These are phyloP conservation scores for Melinaea menophilus DNA, from an alignment of 2,888 invertebrate species.

Conservation along the genomic window DNA sequence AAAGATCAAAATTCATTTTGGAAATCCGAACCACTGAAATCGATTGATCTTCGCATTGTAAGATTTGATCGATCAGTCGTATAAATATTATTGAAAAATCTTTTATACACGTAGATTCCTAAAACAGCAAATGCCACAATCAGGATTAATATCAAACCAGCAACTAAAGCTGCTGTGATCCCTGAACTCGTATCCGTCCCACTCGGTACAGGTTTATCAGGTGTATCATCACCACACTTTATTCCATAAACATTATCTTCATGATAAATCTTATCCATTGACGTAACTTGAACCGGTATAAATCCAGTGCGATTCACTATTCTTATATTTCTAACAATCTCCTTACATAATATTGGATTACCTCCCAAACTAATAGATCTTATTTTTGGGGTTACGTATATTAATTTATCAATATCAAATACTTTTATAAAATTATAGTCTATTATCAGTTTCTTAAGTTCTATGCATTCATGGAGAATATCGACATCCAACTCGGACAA, in stretches of 20 bases:
- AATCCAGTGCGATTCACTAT: slow-evolving; percentile 40
- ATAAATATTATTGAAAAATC: slow-evolving; percentile 22
- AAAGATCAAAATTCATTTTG: slow-evolving; percentile 39
- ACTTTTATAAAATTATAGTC: slow-evolving; percentile 60
- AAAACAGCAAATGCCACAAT: slow-evolving; percentile 33
- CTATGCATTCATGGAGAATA: slow-evolving; percentile 62
- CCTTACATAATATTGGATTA: slow-evolving; percentile 61
- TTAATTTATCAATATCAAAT: slow-evolving; percentile 56
- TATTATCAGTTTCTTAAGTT: slow-evolving; percentile 53
- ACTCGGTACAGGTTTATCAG: slow-evolving; percentile 13
- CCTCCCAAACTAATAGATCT: slow-evolving; percentile 60
- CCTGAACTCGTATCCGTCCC: slow-evolving; percentile 20
- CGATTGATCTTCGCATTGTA: slow-evolving; percentile 45
- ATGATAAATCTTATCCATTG: slow-evolving; percentile 61
- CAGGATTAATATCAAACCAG: slow-evolving; percentile 41
- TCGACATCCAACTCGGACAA: slow-evolving; percentile 53
- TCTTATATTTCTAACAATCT: slow-evolving; percentile 53
- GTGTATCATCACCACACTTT: slow-evolving; percentile 51
- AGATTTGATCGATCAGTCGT: slow-evolving; percentile 38
- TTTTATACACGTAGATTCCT: slow-evolving; percentile 31
- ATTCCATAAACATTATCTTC: slow-evolving; percentile 70
- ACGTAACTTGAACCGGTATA: slow-evolving; percentile 53
- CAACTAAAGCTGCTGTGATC: slow-evolving; percentile 34
- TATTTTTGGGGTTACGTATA: slow-evolving; percentile 48
- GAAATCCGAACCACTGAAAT: slow-evolving; percentile 46